phyloP scores from a whole-genome alignment of 1,140 invertebrate genomes.

The Papilio helenus region DNA sequence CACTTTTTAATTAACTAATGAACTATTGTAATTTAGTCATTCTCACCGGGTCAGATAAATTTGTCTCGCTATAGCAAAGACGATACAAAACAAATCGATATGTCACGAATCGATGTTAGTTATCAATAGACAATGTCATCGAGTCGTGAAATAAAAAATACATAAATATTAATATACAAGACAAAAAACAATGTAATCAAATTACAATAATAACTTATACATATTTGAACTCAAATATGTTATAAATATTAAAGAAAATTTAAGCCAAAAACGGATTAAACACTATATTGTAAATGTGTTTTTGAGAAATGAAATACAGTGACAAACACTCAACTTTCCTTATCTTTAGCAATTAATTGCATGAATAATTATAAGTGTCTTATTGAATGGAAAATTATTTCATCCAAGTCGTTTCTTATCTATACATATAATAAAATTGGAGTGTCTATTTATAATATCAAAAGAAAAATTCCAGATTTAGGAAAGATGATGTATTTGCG shows the following conservation, averaged over 20 bases:
- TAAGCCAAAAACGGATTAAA: background rate
- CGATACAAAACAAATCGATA: constrained; percentile 1
- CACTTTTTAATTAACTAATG: too few relatives aligned
- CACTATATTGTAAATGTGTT: background rate
- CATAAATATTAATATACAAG: background rate
- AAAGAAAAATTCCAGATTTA: too few relatives aligned
- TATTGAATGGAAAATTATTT: too few relatives aligned
- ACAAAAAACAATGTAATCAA: too few relatives aligned
- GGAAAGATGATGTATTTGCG: too few relatives aligned
- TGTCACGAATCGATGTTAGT: background rate
- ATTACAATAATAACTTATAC: too few relatives aligned
- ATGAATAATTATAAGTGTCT: background rate
- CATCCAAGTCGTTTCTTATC: too few relatives aligned
- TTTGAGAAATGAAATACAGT: too few relatives aligned
- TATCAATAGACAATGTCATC: background rate
- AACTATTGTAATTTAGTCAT: background rate
- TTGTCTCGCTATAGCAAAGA: background rate
- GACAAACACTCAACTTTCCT: background rate
- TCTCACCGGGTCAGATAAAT: background rate
- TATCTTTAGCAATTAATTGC: background rate
- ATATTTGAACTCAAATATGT: too few relatives aligned
- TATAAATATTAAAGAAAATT: too few relatives aligned
- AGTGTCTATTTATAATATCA: too few relatives aligned
- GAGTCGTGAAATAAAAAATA: background rate
- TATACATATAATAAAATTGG: too few relatives aligned